Conservation (phyloP, 2,888 invertebrate species). For the Himalopsyche kuldschensis region DNA sequence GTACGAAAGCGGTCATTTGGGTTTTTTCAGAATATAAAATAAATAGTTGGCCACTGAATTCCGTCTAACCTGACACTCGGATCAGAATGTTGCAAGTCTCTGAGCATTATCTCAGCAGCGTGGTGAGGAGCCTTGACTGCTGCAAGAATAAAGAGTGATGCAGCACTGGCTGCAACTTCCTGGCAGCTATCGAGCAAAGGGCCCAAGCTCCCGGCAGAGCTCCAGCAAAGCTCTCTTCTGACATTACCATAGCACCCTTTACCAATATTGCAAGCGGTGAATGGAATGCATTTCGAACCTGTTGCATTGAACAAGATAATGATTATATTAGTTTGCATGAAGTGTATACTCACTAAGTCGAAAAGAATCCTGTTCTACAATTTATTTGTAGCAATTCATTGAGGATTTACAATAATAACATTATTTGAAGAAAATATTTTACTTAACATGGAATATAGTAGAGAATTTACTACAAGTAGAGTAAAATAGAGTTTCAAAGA, state of each 20-base stretch:
- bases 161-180: conserved; percentile 81
- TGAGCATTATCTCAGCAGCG: conserved; percentile 86
- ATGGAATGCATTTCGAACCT: conserved; percentile 90
- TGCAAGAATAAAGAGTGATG: conserved; percentile 88
- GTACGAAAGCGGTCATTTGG: no score
- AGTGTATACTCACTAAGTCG: no score
- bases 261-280: conserved; percentile 82
- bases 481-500: no score
- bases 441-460: no score
- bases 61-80: conserved; percentile 69
- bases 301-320: conserved; percentile 19
- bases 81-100: conserved; percentile 82
- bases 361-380: no score
- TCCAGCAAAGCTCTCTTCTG: conserved; percentile 84
- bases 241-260: conserved; percentile 87
- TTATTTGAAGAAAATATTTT: no score
- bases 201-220: conserved; percentile 95
- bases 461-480: no score
- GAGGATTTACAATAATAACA: no score
- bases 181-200: conserved; percentile 89
- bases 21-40: background rate
- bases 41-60: background rate
- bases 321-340: no score
- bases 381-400: no score
- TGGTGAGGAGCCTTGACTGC: conserved; percentile 91